phyloP scores from a whole-genome alignment of 2,113 vertebrate species.

The Deroptyus accipitrinus region DNA sequence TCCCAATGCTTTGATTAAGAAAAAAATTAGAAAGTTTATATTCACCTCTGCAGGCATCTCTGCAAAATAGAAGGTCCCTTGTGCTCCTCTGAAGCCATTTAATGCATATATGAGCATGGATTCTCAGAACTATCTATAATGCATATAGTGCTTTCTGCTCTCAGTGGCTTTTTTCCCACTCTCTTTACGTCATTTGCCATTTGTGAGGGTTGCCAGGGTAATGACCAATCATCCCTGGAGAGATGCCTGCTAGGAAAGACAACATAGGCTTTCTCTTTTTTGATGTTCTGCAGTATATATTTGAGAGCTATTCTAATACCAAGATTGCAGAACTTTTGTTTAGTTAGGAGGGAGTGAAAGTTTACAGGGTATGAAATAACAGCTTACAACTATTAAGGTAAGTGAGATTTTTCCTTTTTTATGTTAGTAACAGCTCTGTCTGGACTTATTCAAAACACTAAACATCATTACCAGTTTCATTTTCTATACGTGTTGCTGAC shows the following conservation, averaged over 20 bases:
- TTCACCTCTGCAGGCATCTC: slow-evolving; percentile 39
- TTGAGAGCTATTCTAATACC: slow-evolving; percentile 70
- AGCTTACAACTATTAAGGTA: slow-evolving; percentile 21
- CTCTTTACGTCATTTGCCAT: slow-evolving; percentile 91
- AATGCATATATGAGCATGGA: slow-evolving; percentile 67
- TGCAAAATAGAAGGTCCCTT: slow-evolving; percentile 53
- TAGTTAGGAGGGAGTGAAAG: slow-evolving; percentile 66
- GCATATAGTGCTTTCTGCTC: slow-evolving; percentile 79
- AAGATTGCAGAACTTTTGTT: slow-evolving; percentile 69
- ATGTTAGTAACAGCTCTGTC: background rate
- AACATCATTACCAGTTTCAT: background rate
- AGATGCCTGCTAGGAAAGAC: slow-evolving; percentile 83
- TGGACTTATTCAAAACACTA: background rate
- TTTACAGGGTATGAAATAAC: slow-evolving; percentile 61
- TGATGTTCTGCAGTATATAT: slow-evolving; percentile 73
- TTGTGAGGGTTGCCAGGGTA: slow-evolving; percentile 89
- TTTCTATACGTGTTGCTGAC: background rate
- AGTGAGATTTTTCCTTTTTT: slow-evolving; percentile 25
- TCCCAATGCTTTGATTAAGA: slow-evolving; percentile 32
- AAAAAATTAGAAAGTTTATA: slow-evolving; percentile 44
- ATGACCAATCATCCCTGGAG: slow-evolving; percentile 87
- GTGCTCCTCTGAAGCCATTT: slow-evolving; percentile 76
- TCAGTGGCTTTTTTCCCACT: slow-evolving; percentile 84
- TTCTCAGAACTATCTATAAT: slow-evolving; percentile 84
- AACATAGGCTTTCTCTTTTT: slow-evolving; percentile 82